phyloP scores from a whole-genome alignment of 1,140 invertebrate species.

The Pomacea maculata region DNA sequence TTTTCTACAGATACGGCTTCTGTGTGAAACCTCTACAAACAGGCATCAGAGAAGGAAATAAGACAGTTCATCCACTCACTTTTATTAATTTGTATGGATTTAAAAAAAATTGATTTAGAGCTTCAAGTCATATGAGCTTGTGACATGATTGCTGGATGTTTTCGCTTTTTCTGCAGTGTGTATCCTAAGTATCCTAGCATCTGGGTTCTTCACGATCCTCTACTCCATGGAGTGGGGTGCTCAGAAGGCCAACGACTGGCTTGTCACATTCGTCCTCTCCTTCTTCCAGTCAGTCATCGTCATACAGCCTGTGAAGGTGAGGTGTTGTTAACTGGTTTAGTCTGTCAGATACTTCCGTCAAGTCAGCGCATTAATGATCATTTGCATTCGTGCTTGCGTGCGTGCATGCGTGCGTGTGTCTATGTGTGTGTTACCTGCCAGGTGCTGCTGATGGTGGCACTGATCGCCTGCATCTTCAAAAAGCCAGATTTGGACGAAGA shows the following conservation, averaged over 20 bases:
- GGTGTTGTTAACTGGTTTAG: background rate
- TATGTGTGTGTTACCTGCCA: constrained; percentile 20
- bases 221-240: constrained; percentile 66
- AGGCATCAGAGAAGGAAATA: no score
- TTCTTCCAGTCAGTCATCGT: constrained; percentile 64
- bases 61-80: no score
- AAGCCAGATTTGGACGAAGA: constrained; percentile 69
- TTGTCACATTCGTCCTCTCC: constrained; percentile 62
- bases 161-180: constrained; percentile 43
- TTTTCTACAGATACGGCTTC: no score
- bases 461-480: constrained; percentile 68
- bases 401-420: background rate
- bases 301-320: constrained; percentile 63
- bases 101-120: no score
- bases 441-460: constrained; percentile 68
- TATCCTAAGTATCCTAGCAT: constrained; percentile 51
- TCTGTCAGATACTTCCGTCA: background rate
- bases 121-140: no score
- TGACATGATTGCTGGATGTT: no score
- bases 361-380: background rate
- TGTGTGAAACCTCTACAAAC: no score
- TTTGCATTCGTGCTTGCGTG: background rate
- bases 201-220: constrained; percentile 64
- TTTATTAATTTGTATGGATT: no score
- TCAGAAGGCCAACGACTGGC: constrained; percentile 63